A percentile compares a stretch with the other conserved stretches of the same genome.
phyloP scores from a whole-genome alignment of 2,888 invertebrate species.

The Synanthedon formicaeformis region DNA sequence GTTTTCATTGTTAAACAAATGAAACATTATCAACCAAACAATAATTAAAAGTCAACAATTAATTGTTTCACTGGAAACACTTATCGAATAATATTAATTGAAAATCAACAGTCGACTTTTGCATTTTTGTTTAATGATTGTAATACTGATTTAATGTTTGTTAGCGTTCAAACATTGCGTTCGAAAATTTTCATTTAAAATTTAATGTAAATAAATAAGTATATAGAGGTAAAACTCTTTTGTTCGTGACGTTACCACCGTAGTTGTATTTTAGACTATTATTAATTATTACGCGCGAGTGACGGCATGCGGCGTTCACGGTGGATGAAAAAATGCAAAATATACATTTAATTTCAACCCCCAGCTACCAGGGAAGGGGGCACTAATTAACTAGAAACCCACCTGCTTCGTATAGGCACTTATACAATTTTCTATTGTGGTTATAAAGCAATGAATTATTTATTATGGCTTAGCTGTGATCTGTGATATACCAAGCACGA shows the following conservation, averaged over 20 bases:
- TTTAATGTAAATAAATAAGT: background rate
- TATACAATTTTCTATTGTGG: no score
- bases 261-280: slow-evolving; percentile 31
- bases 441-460: no score
- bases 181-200: background rate
- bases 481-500: slow-evolving; percentile 50
- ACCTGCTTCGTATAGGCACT: slow-evolving; percentile 29
- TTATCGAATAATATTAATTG: no score
- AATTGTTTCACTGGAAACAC: no score
- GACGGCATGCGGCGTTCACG: slow-evolving; percentile 34
- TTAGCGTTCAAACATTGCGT: background rate
- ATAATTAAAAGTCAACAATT: no score
- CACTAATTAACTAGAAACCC: slow-evolving; percentile 58
- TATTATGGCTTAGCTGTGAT: slow-evolving; percentile 9
- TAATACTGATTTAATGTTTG: no score
- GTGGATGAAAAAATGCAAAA: slow-evolving; percentile 55
- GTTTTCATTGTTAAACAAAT: no score
- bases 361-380: slow-evolving; percentile 23
- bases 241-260: slow-evolving; percentile 19
- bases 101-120: no score
- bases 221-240: slow-evolving; percentile 11
- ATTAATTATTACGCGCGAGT: slow-evolving; percentile 43
- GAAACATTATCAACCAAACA: no score
- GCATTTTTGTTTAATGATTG: no score
- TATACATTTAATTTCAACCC: slow-evolving; percentile 59